These are phyloP conservation scores for Listronotus oregonensis DNA, from an alignment of 1,140 invertebrate species.

Conservation along the genomic window DNA sequence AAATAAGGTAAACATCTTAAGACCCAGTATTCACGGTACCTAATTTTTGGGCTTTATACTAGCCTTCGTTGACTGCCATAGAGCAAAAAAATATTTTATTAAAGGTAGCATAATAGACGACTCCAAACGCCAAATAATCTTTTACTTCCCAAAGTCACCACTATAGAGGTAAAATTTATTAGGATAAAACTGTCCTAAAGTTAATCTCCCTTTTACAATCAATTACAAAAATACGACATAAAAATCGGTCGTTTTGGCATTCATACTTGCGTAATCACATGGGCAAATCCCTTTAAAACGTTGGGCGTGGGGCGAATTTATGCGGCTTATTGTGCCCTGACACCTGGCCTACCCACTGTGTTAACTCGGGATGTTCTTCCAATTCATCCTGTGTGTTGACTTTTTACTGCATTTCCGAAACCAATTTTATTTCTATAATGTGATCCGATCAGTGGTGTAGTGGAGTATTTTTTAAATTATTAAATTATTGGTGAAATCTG, in stretches of 20 bases:
- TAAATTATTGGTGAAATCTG: too few species aligned
- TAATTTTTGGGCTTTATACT: too few species aligned
- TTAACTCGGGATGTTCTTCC: conserved; percentile 19
- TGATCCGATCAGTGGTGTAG: conserved; percentile 5
- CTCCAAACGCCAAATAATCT: too few species aligned
- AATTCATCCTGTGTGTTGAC: conserved; percentile 29
- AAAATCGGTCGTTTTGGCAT: conserved; percentile 6
- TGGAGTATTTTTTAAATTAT: too few species aligned
- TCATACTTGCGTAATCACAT: not conserved
- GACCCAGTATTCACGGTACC: too few species aligned
- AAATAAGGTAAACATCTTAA: too few species aligned
- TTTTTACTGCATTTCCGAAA: conserved; percentile 28
- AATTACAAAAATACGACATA: conserved; percentile 27
- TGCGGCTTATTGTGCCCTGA: conserved; percentile 22
- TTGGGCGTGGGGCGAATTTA: conserved; percentile 24
- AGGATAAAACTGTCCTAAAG: conserved; percentile 16
- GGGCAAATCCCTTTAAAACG: conserved; percentile 12
- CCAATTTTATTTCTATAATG: conserved; percentile 26
- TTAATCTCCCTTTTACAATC: conserved; percentile 30
- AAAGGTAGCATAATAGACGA: too few species aligned
- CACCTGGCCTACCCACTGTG: conserved; percentile 31
- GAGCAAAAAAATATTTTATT: too few species aligned
- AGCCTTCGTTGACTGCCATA: too few species aligned
- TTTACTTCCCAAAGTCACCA: conserved; percentile 1
- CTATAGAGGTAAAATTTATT: conserved; percentile 27